phyloP scores from a whole-genome alignment of 2,888 invertebrate genomes.

The Anagyrus pseudococci region DNA sequence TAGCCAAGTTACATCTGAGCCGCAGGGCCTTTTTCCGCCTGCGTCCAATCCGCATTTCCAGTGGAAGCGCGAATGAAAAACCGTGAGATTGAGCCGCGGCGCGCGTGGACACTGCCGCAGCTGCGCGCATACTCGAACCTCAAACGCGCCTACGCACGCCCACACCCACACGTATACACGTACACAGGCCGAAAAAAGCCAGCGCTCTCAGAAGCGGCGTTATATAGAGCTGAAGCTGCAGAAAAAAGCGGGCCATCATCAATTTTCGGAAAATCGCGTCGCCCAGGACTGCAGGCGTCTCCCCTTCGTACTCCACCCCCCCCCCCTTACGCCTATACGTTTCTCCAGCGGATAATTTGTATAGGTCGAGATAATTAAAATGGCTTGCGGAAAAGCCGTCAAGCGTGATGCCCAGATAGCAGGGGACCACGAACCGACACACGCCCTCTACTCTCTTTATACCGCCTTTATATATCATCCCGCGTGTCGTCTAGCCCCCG shows the following conservation, averaged over 20 bases:
- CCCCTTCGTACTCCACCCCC: too few species aligned
- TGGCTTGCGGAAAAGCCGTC: slow-evolving; percentile 49
- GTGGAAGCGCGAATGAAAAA: too few species aligned
- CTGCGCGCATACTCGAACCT: too few species aligned
- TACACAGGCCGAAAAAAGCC: not conserved
- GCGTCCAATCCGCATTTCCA: too few species aligned
- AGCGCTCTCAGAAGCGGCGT: not conserved
- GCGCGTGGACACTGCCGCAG: too few species aligned
- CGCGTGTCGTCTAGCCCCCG: too few species aligned
- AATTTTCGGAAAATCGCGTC: slow-evolving; percentile 29
- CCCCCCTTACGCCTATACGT: not conserved
- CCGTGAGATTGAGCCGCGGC: too few species aligned
- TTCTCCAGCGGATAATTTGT: slow-evolving; percentile 49
- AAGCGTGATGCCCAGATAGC: slow-evolving; percentile 52
- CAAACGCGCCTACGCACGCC: not conserved
- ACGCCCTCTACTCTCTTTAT: slow-evolving; percentile 22
- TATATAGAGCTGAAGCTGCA: not conserved
- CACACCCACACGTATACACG: not conserved
- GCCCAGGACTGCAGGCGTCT: too few species aligned
- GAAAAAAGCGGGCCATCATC: slow-evolving; percentile 31
- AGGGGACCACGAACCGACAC: slow-evolving; percentile 36
- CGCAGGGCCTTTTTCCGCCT: too few species aligned
- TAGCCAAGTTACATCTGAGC: too few species aligned
- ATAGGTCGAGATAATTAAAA: slow-evolving; percentile 51
- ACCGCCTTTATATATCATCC: too few species aligned